phyloP scores from a whole-genome alignment of 2,888 invertebrate species.

The Malachius bipustulatus region DNA sequence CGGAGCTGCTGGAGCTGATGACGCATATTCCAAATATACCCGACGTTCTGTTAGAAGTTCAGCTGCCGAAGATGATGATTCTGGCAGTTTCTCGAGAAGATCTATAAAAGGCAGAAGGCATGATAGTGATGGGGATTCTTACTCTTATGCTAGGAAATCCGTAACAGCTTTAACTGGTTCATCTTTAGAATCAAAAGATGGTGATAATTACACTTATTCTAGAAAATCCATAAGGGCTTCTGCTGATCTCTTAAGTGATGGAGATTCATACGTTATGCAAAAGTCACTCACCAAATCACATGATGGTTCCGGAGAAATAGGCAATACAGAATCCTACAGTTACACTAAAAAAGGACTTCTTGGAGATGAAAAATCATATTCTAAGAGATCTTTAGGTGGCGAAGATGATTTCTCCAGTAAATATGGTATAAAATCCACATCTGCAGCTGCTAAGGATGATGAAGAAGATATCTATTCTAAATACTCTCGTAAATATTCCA shows the following conservation, averaged over 20 bases:
- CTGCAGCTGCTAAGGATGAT: slow-evolving; percentile 20
- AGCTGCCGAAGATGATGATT: slow-evolving; percentile 16
- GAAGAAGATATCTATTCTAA: slow-evolving; percentile 30
- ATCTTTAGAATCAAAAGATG: slow-evolving; percentile 19
- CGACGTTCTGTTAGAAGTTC: slow-evolving; percentile 16
- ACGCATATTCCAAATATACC: slow-evolving; percentile 20
- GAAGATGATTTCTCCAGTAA: slow-evolving; percentile 18
- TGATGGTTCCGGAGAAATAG: slow-evolving; percentile 25
- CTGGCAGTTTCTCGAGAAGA: slow-evolving; percentile 5
- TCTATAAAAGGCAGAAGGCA: slow-evolving; percentile 6
- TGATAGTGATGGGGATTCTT: slow-evolving; percentile 17
- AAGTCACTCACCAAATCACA: slow-evolving; percentile 24
- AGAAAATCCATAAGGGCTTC: slow-evolving; percentile 23
- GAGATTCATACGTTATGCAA: slow-evolving; percentile 26
- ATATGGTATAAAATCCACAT: slow-evolving; percentile 17
- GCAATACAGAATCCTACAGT: slow-evolving; percentile 20
- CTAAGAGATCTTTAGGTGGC: slow-evolving; percentile 17
- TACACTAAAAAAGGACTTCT: slow-evolving; percentile 15
- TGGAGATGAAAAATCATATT: slow-evolving; percentile 5
- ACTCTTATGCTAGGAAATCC: slow-evolving; percentile 21
- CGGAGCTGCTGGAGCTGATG: slow-evolving; percentile 18
- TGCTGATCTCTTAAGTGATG: slow-evolving; percentile 27
- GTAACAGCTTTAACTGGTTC: slow-evolving; percentile 18
- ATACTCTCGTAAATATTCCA: slow-evolving; percentile 27
- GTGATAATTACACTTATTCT: slow-evolving; percentile 23